A percentile compares a stretch with the other conserved stretches of the same genome.
Evolutionary conservation across 2,888 invertebrate genomes (phyloP).

Genomic region (Xestoiulus laeticollis): DNA sequence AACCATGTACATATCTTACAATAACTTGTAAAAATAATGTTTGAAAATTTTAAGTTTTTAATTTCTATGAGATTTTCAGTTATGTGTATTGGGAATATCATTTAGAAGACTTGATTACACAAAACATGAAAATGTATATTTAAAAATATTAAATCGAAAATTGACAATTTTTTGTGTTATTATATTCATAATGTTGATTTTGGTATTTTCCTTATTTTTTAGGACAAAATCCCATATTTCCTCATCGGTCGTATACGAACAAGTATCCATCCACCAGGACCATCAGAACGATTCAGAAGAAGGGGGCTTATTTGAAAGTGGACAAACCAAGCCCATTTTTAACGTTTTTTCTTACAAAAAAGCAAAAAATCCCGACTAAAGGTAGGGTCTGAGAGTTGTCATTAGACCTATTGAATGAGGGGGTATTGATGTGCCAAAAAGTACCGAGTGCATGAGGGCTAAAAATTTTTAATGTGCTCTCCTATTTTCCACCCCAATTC

Average conservation of each 20-base stretch:
- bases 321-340: slow-evolving; percentile 24
- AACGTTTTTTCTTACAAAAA: slow-evolving; percentile 14
- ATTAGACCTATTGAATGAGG: slow-evolving; percentile 1
- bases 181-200: too few species aligned
- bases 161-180: too few species aligned
- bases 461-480: neutral
- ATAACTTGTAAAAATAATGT: too few species aligned
- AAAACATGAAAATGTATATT: too few species aligned
- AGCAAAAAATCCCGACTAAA: neutral
- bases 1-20: too few species aligned
- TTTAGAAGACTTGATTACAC: too few species aligned
- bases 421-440: slow-evolving; percentile 37
- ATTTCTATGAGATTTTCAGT: too few species aligned
- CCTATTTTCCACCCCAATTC: slow-evolving; percentile 24
- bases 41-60: too few species aligned
- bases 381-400: slow-evolving; percentile 28
- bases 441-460: neutral
- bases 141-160: too few species aligned
- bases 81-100: too few species aligned
- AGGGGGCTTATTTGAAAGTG: neutral
- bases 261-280: neutral
- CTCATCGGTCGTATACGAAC: neutral
- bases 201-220: neutral
- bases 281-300: too few species aligned
- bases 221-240: neutral